Evolutionary conservation across 1,140 invertebrate genomes (phyloP), one percentile per base, ranked within the genome.

Genomic region (Bombus breviceps): DNA sequence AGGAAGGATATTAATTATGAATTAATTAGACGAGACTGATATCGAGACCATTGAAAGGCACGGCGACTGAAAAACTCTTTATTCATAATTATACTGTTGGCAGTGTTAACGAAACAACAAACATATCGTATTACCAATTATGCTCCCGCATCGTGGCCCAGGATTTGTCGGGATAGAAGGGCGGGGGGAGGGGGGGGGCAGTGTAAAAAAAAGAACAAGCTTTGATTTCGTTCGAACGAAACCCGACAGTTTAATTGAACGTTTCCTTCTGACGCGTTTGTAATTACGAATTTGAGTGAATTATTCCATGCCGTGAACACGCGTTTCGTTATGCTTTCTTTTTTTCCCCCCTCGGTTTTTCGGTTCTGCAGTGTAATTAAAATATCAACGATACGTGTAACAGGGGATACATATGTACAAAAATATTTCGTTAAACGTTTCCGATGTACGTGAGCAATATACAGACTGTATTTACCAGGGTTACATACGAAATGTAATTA

Each of bases 51-150:
- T 85, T 85, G 71, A 74, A 85, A 85, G 69, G 78, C 37, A 76
- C 69, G 47, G 57, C 57, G 85, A 57, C 41, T 59, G 59, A 47
- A 81, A 79, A 89, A 86, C 74, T 82, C 88, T 87, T 84, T 86
- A 86, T 89, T 86, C 88, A 89, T 89, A 89, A 89, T 89, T 86
- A 89, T 89, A 89, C 88, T 77, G 80, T 77, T 82, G 66, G 72
- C 84, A 81, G 88, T 89, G 81, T 89, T 89, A 89, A 89, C 85
- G 88, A 89, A 81, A 85, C 62, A 90, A 90, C 88, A 77, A 86
- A 79, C 88, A 83, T 90, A 89, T 90, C 89, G 85, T 84, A 89
- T 90, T 87, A 89, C 89, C 89, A 90, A 90, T 90, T 90, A 90
- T 75, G 86, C 78, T 83, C 43, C 68, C 43, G 72, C 39, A 85